Evolutionary conservation across 2,888 invertebrate genomes (phyloP), one percentile per base, ranked within the genome.

Genomic region (Apodemia mormo): DNA sequence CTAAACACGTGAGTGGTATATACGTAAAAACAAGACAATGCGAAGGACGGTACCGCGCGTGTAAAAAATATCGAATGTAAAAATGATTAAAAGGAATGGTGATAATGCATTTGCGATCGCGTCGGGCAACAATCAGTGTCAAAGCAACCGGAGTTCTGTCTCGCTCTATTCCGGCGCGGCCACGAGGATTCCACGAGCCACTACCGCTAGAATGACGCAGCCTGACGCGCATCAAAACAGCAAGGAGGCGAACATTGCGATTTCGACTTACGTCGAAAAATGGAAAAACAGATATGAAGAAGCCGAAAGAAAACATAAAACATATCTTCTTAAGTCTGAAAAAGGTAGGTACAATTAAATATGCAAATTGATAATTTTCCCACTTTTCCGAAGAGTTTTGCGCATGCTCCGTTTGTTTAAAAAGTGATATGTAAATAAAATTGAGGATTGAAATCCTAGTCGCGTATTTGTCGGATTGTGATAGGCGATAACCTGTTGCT

Each of bases 221-320:
- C 85, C 92, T 84, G 90, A 91, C 83, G 86, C 92, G 85, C 87
- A 90, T 78, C 94, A 81, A 85, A 89, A 84, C 88, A 88, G 87
- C 81, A 90, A 89, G 80, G 92, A 92, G 81, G 84, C 90, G 70
- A 92, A 90, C 83, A 90, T 92, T 72, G 92, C 92, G 78, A 86
- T 92, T 79, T 91, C 93, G 66, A 91, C 89, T 73, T 92, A 92
- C 83, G 92, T 92, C 68, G 94, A 94, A 82, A 94, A 94, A 82
- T 96, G 96, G 96, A 96, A 95, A 89, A 91, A 87, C 75, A 95
- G 95, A 89, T 96, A 94, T 84, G 96, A 96, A 79, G 96, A 96
- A 65, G 94, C 95, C 7, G 96, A 96, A 83, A 94, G 95, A 79
- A 95, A 94, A 84, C 93, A 96, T 85, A 96, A 96, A 85, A 84